Evolutionary conservation across 2,888 invertebrate genomes (phyloP), one percentile per base, ranked within the genome.

Genomic region (Syrphus vitripennis): DNA sequence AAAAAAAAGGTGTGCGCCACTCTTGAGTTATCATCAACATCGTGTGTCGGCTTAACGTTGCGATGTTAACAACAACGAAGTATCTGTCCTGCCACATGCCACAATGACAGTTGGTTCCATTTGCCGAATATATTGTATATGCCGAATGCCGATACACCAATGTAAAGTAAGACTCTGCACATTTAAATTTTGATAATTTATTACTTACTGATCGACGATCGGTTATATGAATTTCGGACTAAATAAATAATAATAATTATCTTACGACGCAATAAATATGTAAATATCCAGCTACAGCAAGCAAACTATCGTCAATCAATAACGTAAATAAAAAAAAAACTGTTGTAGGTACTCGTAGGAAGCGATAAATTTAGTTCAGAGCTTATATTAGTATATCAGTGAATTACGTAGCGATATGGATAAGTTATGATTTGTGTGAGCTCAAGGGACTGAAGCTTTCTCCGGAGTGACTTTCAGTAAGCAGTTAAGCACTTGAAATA

Each of bases 51-150:
- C 76, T 70, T 61, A 53, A 78, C 57, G 69, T 37, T 42, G 26
- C 26, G 29, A 71, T 86, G 48, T 74, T 77, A 42, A 82, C 74
- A 82, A 82, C 72, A 82, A 78, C 72, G 48, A 48, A 70, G 50
- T 86, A 74, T 82, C 84, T 81, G 81, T 77, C 84, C 76, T 69
- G 81, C 71, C 84, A 84, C 84, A 84, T 84, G 84, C 84, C 84
- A 72, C 24, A 69, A 19, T 45, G 84, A 76, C 84, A 84, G 84
- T 84, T 84, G 84, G 81, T 81, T 76, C 42, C 72, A 81, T 81
- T 74, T 50, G 61, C 61, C 19, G 57, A 71, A 57, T 45, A n/a
- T n/a, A n/a, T n/a, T n/a, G 24, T 45, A 29, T 55, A 57, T 40
- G 31, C 24, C 24, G 19, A 50, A 12, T 2, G 14, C 16, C 7